These are phyloP conservation scores for Eremophila alpestris DNA, from an alignment of 2,797 vertebrate species.

Conservation along the genomic window DNA sequence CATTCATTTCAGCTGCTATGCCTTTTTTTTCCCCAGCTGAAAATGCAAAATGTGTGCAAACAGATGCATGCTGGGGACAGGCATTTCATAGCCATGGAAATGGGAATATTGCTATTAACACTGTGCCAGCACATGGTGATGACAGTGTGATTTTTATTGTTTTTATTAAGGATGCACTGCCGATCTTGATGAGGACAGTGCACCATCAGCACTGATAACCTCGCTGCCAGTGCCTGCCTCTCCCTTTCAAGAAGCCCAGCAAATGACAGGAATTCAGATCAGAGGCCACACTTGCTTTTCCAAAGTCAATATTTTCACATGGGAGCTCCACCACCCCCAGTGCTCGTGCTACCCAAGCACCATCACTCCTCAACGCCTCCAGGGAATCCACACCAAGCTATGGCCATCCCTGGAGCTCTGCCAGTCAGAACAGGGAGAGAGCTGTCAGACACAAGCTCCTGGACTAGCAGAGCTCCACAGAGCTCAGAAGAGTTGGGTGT, in stretches of 20 bases:
- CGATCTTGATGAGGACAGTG: neutral
- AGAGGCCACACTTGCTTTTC: slow-evolving; percentile 31
- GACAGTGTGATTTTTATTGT: neutral
- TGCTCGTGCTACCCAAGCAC: neutral
- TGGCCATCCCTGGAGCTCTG: neutral
- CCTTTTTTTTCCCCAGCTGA: neutral
- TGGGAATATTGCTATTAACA: neutral
- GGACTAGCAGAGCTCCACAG: neutral
- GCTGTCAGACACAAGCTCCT: neutral
- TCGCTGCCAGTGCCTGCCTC: neutral
- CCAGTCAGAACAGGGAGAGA: neutral
- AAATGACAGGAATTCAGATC: slow-evolving; percentile 1
- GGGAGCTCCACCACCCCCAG: slow-evolving; percentile 18
- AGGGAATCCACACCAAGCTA: neutral
- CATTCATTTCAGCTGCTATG: neutral
- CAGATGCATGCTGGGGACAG: neutral
- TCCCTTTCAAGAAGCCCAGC: neutral
- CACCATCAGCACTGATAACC: neutral
- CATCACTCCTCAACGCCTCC: neutral
- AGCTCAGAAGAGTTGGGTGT: neutral
- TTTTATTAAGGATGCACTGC: neutral
- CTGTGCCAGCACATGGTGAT: neutral
- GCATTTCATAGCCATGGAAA: neutral
- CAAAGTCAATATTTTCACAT: slow-evolving; percentile 51
- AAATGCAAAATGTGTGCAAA: neutral